These are phyloP conservation scores for Neoniphon sammara DNA, from an alignment of 2,797 vertebrate species.

Conservation along the genomic window DNA sequence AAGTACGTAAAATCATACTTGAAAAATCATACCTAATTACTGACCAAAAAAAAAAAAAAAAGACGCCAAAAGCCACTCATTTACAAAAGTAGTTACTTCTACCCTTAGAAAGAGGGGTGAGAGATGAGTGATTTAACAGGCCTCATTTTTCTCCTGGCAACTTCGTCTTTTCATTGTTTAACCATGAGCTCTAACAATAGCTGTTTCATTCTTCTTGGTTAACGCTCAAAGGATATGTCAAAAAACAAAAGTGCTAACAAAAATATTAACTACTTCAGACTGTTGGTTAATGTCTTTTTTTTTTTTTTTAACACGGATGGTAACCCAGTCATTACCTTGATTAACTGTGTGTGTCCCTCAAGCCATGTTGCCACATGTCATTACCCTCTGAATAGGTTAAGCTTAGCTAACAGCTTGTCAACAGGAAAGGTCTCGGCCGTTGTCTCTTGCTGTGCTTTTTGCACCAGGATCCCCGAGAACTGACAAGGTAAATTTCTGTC, in stretches of 20 bases:
- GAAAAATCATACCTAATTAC: too few relatives aligned
- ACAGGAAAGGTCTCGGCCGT: conserved; percentile 67
- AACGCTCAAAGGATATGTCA: conserved; percentile 10
- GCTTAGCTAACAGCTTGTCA: conserved; percentile 72
- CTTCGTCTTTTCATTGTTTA: not conserved
- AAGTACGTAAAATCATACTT: too few relatives aligned
- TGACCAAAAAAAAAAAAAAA: too few relatives aligned
- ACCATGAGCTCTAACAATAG: conserved; percentile 5
- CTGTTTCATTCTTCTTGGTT: conserved; percentile 16
- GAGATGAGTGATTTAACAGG: not conserved
- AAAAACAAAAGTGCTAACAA: conserved; percentile 28
- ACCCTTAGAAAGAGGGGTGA: too few relatives aligned
- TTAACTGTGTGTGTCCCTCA: conserved; percentile 62
- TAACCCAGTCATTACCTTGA: conserved; percentile 72
- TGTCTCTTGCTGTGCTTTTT: conserved; percentile 56
- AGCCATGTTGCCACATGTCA: conserved; percentile 68
- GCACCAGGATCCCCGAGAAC: conserved; percentile 43
- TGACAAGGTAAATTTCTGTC: conserved; percentile 42
- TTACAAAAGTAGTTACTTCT: too few relatives aligned
- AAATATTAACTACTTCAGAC: conserved; percentile 47
- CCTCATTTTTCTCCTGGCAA: not conserved
- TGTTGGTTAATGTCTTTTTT: conserved; percentile 38
- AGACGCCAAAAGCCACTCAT: too few relatives aligned
- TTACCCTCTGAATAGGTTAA: conserved; percentile 65
- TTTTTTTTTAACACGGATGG: conserved; percentile 50